Evolutionary conservation across 2,797 vertebrate genomes (phyloP).

Genomic region (Aeoliscus strigatus): DNA sequence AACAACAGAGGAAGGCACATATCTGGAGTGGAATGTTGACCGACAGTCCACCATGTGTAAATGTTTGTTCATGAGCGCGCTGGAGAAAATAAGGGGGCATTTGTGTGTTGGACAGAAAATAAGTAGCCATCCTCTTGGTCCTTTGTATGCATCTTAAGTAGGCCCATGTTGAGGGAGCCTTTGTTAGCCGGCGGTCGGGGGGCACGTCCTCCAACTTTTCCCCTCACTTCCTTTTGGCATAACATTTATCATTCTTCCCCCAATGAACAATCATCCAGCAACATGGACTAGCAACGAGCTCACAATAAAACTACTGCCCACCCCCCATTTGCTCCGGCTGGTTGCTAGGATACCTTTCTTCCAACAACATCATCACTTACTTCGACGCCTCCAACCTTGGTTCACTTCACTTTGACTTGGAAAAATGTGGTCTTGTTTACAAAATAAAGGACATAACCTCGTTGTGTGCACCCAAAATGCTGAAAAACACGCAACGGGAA

Average conservation of each 20-base stretch:
- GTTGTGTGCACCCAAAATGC: slow-evolving; percentile 32
- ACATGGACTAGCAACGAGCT: slow-evolving; percentile 64
- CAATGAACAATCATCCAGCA: slow-evolving; percentile 71
- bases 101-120: slow-evolving; percentile 36
- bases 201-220: slow-evolving; percentile 63
- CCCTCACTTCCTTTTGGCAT: slow-evolving; percentile 69
- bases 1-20: slow-evolving; percentile 33
- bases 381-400: slow-evolving; percentile 42
- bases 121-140: slow-evolving; percentile 44
- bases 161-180: slow-evolving; percentile 48
- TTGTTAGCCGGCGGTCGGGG: slow-evolving; percentile 69
- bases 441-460: slow-evolving; percentile 28
- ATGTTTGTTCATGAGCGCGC: slow-evolving; percentile 54
- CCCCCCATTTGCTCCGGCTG: slow-evolving; percentile 44
- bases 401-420: slow-evolving; percentile 9
- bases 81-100: slow-evolving; percentile 18
- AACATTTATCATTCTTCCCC: slow-evolving; percentile 77
- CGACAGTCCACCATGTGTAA: slow-evolving; percentile 51
- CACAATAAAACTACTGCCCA: slow-evolving; percentile 68
- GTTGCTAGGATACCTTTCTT: slow-evolving; percentile 79
- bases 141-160: slow-evolving; percentile 71
- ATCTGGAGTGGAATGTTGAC: slow-evolving; percentile 48
- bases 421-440: slow-evolving; percentile 17
- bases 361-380: slow-evolving; percentile 72
- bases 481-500: slow-evolving; percentile 10